Percentiles rank a stretch among this genome's conserved stretches.
Evolutionary conservation across 1,140 invertebrate species (phyloP).

Genomic region (Bradysia coprophila): DNA sequence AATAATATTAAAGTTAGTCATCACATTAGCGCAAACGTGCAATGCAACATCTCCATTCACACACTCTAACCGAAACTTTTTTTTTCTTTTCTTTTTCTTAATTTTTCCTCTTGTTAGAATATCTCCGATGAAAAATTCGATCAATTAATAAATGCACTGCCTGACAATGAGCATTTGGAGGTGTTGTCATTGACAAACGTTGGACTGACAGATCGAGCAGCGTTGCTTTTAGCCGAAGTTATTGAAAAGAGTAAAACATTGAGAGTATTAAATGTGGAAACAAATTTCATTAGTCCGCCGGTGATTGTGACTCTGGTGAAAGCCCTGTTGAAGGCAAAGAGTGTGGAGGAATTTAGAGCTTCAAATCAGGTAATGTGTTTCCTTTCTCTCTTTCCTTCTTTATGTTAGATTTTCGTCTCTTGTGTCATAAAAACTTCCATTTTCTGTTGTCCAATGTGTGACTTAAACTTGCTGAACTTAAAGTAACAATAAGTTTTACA

Average conservation of each 20-base stretch:
- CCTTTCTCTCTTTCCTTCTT: constrained; percentile 3
- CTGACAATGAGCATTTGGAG: constrained; percentile 80
- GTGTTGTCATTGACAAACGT: constrained; percentile 85
- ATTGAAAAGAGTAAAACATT: constrained; percentile 74
- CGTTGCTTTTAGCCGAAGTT: constrained; percentile 63
- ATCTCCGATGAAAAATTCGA: constrained; percentile 92
- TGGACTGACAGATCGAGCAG: constrained; percentile 75
- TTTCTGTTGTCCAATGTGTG: too few species aligned
- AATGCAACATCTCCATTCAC: too few species aligned
- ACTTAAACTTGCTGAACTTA: too few species aligned
- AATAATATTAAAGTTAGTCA: constrained; percentile 86
- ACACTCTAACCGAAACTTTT: too few species aligned
- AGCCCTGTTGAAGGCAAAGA: constrained; percentile 67
- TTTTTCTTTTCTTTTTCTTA: neutral
- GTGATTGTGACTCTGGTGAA: constrained; percentile 70
- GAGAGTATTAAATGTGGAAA: constrained; percentile 85
- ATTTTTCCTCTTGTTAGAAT: constrained; percentile 42
- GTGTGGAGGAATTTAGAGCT: constrained; percentile 81
- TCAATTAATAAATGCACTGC: constrained; percentile 72
- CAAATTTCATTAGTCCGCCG: constrained; percentile 81
- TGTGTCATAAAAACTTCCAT: too few species aligned
- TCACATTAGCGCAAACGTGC: too few species aligned
- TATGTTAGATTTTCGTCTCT: neutral
- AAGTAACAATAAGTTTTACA: too few species aligned
- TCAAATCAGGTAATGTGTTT: constrained; percentile 69